Percentiles rank a stretch among this genome's conserved stretches.
Conservation (phyloP, 2,113 vertebrate species). For the Mus spicilegus region DNA sequence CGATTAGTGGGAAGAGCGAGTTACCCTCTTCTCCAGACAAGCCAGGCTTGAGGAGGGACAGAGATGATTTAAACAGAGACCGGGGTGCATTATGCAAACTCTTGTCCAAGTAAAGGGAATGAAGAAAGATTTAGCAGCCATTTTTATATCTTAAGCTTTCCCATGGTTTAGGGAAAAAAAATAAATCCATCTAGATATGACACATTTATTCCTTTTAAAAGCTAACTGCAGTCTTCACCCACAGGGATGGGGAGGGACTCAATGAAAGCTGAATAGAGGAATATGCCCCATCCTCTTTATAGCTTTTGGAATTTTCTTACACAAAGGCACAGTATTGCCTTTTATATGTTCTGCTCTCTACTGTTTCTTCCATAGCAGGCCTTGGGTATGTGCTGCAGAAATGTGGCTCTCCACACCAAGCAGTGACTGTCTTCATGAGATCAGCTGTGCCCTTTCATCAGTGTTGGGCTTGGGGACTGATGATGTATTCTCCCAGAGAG, state of each 20-base stretch:
- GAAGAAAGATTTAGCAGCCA: not conserved
- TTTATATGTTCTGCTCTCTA: fast-evolving
- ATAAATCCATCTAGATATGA: not conserved
- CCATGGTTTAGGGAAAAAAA: not conserved
- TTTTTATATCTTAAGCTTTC: constrained; percentile 18
- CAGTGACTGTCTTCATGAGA: not conserved
- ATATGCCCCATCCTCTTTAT: not conserved
- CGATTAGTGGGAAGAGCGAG: not conserved
- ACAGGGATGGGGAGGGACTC: not conserved
- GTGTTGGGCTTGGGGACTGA: not conserved
- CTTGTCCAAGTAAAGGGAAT: not conserved
- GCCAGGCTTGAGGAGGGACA: not conserved
- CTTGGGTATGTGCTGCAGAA: not conserved
- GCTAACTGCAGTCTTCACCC: not conserved
- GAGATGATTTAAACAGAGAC: not conserved
- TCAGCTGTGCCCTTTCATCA: not conserved
- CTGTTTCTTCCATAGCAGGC: not conserved
- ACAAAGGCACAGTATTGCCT: not conserved
- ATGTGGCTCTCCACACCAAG: not conserved
- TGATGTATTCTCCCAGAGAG: too few species aligned
- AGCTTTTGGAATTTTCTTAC: not conserved
- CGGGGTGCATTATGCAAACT: constrained; percentile 8
- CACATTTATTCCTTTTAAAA: not conserved
- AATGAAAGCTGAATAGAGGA: not conserved
- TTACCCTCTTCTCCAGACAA: constrained; percentile 38